These are phyloP conservation scores for Sanderia malayensis DNA, from an alignment of 30 jellyfish, hydroid and myxozoan species.

Conservation along the genomic window DNA sequence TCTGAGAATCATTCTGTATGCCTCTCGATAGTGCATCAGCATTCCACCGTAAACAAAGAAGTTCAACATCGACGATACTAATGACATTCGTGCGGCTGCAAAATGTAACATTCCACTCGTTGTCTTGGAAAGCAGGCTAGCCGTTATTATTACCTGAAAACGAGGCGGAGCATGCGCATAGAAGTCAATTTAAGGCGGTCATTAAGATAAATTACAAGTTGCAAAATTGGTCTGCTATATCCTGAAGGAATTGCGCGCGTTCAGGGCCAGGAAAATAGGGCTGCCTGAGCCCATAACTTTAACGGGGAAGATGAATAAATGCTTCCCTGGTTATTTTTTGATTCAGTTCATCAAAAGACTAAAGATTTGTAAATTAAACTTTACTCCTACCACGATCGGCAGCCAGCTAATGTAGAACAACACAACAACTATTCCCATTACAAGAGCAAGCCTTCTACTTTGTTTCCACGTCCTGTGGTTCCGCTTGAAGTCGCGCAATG, in stretches of 20 bases:
- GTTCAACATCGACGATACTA: conserved; percentile 56
- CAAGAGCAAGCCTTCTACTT: conserved; percentile 56
- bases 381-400: conserved; percentile 86
- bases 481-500: conserved; percentile 47
- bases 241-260: no score
- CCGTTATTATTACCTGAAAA: conserved; percentile 36
- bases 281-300: no score
- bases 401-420: conserved; percentile 69
- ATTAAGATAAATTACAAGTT: no score
- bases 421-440: conserved; percentile 70
- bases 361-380: no score
- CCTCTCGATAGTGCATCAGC: conserved; percentile 57
- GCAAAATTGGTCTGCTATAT: no score
- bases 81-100: conserved; percentile 58
- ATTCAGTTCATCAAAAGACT: no score
- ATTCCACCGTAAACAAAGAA: conserved; percentile 60
- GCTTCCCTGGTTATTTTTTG: no score
- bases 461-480: conserved; percentile 55
- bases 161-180: no score
- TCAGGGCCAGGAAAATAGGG: no score
- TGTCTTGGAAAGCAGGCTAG: conserved; percentile 17
- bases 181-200: no score
- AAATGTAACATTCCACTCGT: conserved; percentile 40
- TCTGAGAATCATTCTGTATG: conserved; percentile 20
- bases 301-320: no score